Conservation (phyloP, 1,140 invertebrate species). For the Macrosteles quadrilineatus region DNA sequence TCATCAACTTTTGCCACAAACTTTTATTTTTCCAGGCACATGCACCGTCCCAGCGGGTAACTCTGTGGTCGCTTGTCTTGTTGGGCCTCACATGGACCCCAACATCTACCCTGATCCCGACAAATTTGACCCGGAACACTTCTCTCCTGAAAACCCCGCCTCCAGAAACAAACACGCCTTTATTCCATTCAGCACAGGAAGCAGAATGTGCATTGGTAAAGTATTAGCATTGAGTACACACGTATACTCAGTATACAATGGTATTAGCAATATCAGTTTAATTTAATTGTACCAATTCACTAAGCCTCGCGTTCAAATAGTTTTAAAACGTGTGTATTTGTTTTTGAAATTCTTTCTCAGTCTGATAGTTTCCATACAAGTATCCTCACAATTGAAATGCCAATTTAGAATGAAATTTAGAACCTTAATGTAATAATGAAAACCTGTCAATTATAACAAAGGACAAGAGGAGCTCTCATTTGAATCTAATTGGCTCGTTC, state of each 20-base stretch:
- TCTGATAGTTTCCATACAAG: background rate
- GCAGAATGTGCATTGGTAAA: background rate
- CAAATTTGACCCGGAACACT: background rate
- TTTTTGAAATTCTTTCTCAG: background rate
- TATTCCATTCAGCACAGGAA: background rate
- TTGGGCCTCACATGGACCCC: background rate
- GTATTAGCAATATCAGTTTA: background rate
- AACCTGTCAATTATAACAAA: background rate
- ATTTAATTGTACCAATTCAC: background rate
- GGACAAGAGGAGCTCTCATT: background rate
- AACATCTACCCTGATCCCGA: background rate
- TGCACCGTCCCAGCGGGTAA: background rate
- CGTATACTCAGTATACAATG: background rate
- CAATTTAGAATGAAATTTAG: background rate
- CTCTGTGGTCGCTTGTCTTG: background rate
- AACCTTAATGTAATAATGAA: background rate
- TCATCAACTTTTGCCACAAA: too few species aligned
- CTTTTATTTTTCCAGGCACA: too few species aligned
- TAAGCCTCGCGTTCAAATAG: background rate
- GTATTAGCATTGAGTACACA: background rate
- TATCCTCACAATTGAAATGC: background rate
- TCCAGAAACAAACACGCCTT: background rate
- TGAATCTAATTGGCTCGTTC: background rate
- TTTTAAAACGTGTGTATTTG: background rate
- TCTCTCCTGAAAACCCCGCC: background rate